Percentiles rank a stretch among this genome's conserved stretches.
These are phyloP conservation scores for Lepidurus apus DNA, from an alignment of 1,140 invertebrate genomes.

Conservation along the genomic window DNA sequence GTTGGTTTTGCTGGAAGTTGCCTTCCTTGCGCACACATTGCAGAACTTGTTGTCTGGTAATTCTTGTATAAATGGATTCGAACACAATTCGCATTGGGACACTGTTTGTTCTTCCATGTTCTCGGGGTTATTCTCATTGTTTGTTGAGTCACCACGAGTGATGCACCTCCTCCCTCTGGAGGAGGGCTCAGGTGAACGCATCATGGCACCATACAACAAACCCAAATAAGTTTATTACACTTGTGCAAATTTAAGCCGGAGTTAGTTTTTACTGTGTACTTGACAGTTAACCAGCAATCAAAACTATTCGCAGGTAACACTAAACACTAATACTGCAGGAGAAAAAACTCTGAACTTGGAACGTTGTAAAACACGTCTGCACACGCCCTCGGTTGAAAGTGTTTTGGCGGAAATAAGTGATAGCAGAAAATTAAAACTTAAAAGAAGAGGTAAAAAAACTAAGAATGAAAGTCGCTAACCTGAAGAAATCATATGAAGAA, in stretches of 20 bases:
- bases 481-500: too few relatives aligned
- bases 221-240: background rate
- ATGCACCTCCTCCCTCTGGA: background rate
- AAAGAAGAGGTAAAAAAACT: too few relatives aligned
- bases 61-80: background rate
- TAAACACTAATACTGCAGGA: background rate
- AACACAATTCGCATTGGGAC: background rate
- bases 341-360: background rate
- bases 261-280: background rate
- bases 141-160: background rate
- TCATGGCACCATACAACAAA: background rate
- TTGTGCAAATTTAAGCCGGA: background rate
- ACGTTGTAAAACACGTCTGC: too few relatives aligned
- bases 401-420: too few relatives aligned
- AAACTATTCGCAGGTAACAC: background rate
- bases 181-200: background rate
- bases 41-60: too few relatives aligned
- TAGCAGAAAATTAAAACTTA: too few relatives aligned
- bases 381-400: too few relatives aligned
- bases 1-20: background rate
- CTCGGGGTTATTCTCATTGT: background rate
- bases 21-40: background rate
- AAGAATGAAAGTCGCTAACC: too few relatives aligned
- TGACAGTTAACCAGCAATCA: background rate
- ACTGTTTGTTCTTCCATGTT: background rate